A percentile compares a stretch with the other conserved stretches of the same genome.
phyloP scores from a whole-genome alignment of 2,113 vertebrate genomes.

The Nanorana parkeri region DNA sequence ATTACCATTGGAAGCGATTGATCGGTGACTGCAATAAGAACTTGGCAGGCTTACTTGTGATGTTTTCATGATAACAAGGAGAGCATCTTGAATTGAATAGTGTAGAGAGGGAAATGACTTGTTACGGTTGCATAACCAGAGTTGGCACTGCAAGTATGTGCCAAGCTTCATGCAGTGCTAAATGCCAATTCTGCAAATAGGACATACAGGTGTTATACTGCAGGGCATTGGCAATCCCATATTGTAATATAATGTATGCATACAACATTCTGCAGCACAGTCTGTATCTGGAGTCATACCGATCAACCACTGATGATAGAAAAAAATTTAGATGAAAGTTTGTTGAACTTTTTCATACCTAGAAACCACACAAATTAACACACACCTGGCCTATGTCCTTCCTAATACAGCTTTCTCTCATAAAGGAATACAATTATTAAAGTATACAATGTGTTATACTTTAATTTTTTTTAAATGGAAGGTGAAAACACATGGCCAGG shows the following conservation, averaged over 20 bases:
- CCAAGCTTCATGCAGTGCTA: conserved; percentile 32
- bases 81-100: conserved; percentile 16
- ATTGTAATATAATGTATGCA: conserved; percentile 22
- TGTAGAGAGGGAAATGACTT: conserved; percentile 43
- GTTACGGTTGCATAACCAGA: conserved; percentile 20
- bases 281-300: conserved; percentile 5
- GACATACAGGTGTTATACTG: conserved; percentile 54
- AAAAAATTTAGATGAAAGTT: conserved; percentile 25
- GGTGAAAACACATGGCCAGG: too few species aligned
- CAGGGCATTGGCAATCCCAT: conserved; percentile 45
- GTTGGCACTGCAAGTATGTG: conserved; percentile 37
- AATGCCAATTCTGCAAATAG: conserved; percentile 38
- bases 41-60: conserved; percentile 45
- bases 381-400: too few species aligned
- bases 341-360: conserved; percentile 19
- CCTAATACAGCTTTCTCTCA: too few species aligned
- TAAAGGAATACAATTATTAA: too few species aligned
- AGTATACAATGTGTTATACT: too few species aligned
- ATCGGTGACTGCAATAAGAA: conserved; percentile 41
- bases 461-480: too few species aligned
- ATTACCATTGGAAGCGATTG: conserved; percentile 53
- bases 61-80: conserved; percentile 30
- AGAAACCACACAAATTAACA: not conserved
- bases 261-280: conserved; percentile 41
- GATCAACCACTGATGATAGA: not conserved